Evolutionary conservation across 2,113 vertebrate genomes (phyloP).

Genomic region (Numida meleagris): DNA sequence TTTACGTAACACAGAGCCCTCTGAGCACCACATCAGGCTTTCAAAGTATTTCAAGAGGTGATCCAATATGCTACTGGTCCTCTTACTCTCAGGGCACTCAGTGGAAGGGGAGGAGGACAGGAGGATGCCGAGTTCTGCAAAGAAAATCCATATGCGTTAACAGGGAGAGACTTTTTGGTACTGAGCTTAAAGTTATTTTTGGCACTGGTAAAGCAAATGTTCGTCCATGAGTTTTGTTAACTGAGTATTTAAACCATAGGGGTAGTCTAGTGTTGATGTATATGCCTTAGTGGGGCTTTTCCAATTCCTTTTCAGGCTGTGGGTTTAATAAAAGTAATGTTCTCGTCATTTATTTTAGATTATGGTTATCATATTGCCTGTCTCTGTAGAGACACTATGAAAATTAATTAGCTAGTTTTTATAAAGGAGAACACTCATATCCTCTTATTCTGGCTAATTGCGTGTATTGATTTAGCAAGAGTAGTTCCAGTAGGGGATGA

Average conservation of each 20-base stretch:
- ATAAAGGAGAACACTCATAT: conserved; percentile 12
- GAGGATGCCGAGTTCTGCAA: background rate
- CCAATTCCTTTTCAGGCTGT: background rate
- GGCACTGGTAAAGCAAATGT: background rate
- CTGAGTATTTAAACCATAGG: background rate
- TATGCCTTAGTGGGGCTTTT: background rate
- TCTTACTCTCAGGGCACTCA: background rate
- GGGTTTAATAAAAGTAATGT: conserved; percentile 7
- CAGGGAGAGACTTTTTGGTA: background rate
- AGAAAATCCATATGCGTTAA: background rate
- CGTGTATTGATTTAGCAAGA: conserved; percentile 23
- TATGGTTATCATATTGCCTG: conserved; percentile 10
- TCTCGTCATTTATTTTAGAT: conserved; percentile 12
- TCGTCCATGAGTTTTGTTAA: conserved; percentile 16
- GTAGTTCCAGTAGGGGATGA: background rate
- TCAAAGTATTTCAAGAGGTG: background rate
- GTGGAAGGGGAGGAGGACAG: background rate
- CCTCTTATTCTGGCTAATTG: conserved; percentile 33
- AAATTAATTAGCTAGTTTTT: conserved; percentile 57
- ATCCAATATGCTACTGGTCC: background rate
- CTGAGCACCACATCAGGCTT: background rate
- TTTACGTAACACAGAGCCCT: background rate
- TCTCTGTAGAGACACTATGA: background rate
- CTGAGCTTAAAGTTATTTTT: background rate
- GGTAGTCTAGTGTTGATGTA: background rate